These are phyloP conservation scores for Cyanoliseus patagonus DNA, from an alignment of 2,113 vertebrate species.

Conservation along the genomic window DNA sequence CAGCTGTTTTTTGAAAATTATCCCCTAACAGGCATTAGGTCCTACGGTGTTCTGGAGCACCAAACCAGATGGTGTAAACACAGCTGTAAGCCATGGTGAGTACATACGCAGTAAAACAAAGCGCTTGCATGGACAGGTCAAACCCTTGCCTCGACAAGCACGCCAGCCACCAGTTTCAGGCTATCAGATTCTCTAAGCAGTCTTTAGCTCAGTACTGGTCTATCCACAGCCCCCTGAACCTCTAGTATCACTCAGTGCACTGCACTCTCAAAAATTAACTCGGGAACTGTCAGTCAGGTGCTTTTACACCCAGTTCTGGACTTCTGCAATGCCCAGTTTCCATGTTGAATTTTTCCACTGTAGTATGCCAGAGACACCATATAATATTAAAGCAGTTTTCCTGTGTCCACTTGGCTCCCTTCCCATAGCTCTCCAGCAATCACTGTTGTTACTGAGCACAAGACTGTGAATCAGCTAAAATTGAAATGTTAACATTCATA, in stretches of 20 bases:
- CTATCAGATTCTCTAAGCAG: neutral
- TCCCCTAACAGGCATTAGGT: neutral
- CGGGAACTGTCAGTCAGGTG: slow-evolving; percentile 11
- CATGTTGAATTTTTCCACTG: slow-evolving; percentile 51
- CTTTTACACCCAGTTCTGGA: slow-evolving; percentile 21
- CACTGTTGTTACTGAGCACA: neutral
- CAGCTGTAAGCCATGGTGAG: neutral
- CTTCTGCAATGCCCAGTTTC: slow-evolving; percentile 26
- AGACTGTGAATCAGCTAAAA: slow-evolving; percentile 43
- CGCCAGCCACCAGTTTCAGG: neutral
- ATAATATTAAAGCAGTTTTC: slow-evolving; percentile 57
- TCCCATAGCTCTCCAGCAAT: slow-evolving; percentile 47
- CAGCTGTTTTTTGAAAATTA: neutral
- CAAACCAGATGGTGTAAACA: neutral
- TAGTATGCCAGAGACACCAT: slow-evolving; percentile 42
- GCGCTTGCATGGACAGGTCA: neutral
- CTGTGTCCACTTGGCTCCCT: slow-evolving; percentile 47
- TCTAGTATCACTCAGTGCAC: neutral
- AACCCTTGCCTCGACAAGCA: neutral
- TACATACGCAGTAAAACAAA: neutral
- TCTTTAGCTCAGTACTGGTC: neutral
- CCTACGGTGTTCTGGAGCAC: neutral
- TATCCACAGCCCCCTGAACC: neutral
- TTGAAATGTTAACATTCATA: slow-evolving; percentile 17
- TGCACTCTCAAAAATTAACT: neutral